Percentiles rank a stretch among this genome's conserved stretches.
phyloP scores from a whole-genome alignment of 2,888 invertebrate genomes.

The Archips xylosteana region DNA sequence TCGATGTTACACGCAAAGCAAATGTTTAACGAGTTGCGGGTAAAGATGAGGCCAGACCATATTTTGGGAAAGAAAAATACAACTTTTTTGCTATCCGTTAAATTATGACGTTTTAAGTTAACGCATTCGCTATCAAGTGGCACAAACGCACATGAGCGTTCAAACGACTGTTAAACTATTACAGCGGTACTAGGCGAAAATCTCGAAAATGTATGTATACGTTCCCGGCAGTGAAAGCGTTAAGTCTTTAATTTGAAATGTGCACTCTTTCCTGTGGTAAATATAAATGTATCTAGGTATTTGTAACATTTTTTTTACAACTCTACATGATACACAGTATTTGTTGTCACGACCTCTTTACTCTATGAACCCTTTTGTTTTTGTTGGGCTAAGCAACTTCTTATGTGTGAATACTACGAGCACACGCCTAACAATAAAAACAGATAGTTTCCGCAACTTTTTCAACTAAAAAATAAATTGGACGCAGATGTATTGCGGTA shows the following conservation, averaged over 20 bases:
- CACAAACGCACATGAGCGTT: too few species aligned
- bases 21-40: slow-evolving; percentile 60
- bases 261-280: too few species aligned
- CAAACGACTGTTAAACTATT: too few species aligned
- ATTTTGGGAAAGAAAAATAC: background rate
- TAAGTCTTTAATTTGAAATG: too few species aligned
- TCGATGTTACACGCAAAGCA: slow-evolving; percentile 62
- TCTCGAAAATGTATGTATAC: too few species aligned
- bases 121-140: too few species aligned
- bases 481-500: slow-evolving; percentile 38
- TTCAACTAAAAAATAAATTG: slow-evolving; percentile 40
- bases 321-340: background rate
- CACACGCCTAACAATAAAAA: slow-evolving; percentile 25
- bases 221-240: too few species aligned
- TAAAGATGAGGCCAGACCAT: slow-evolving; percentile 35
- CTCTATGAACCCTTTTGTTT: slow-evolving; percentile 27
- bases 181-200: too few species aligned
- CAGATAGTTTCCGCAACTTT: slow-evolving; percentile 29
- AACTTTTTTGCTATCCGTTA: background rate
- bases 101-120: background rate
- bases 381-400: slow-evolving; percentile 22
- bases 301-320: background rate
- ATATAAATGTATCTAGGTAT: too few species aligned
- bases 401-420: slow-evolving; percentile 4
- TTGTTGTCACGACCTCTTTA: slow-evolving; percentile 4